Evolutionary conservation across 2,888 invertebrate species (phyloP).

Genomic region (Phytoseiulus persimilis): DNA sequence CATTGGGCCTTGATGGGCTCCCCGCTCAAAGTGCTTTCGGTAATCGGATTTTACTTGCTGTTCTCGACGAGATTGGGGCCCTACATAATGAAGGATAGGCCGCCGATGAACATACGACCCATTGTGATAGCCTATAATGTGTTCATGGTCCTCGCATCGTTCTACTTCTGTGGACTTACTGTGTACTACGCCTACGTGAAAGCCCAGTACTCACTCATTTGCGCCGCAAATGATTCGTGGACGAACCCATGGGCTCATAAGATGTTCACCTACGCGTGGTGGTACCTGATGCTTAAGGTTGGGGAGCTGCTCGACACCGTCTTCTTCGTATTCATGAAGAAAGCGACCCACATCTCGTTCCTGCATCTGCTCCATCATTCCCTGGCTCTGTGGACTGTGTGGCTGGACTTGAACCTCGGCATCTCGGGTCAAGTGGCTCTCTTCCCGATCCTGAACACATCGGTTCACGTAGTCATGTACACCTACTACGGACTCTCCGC

Average conservation of each 20-base stretch:
- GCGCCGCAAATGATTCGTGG: conserved; percentile 30
- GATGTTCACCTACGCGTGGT: conserved; percentile 24
- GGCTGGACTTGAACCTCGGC: conserved; percentile 40
- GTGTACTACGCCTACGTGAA: conserved; percentile 35
- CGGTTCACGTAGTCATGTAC: conserved; percentile 42
- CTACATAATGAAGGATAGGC: conserved; percentile 13
- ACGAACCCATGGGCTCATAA: conserved; percentile 28
- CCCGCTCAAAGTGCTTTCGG: conserved; percentile 35
- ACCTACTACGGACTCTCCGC: conserved; percentile 33
- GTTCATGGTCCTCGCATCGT: conserved; percentile 24
- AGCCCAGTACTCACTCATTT: conserved; percentile 24
- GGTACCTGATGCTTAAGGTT: conserved; percentile 36
- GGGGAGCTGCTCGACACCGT: conserved; percentile 42
- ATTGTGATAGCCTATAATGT: conserved; percentile 30
- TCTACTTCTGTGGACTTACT: conserved; percentile 34
- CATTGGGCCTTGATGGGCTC: conserved; percentile 30
- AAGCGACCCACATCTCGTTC: conserved; percentile 41
- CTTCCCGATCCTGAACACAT: conserved; percentile 43
- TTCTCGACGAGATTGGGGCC: conserved; percentile 34
- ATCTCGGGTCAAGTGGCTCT: conserved; percentile 44
- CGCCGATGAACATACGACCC: conserved; percentile 17
- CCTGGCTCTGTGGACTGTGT: conserved; percentile 40
- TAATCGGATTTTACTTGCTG: conserved; percentile 21
- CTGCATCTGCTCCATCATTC: conserved; percentile 43
- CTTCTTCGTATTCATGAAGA: conserved; percentile 42